Conservation (phyloP, 2,888 invertebrate genomes). For the Cremastinae sp. region DNA sequence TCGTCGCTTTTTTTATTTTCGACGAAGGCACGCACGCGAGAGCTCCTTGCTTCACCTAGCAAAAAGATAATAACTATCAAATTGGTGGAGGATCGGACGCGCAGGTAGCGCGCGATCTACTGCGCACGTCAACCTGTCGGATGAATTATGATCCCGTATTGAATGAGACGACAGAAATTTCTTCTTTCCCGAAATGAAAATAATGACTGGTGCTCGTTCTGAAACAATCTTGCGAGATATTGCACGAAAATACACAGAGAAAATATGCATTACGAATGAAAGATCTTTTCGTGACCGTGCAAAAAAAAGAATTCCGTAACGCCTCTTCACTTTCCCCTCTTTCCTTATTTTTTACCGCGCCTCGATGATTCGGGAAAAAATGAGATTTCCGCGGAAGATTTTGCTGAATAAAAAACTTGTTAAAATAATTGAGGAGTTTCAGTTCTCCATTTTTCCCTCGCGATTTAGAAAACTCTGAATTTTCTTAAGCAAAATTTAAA, state of each 20-base stretch:
- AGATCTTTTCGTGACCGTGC: slow-evolving; percentile 32
- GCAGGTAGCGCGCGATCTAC: no score
- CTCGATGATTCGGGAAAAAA: slow-evolving; percentile 12
- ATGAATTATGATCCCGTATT: no score
- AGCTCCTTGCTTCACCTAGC: neutral
- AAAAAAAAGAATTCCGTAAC: slow-evolving; percentile 48
- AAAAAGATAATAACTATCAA: no score
- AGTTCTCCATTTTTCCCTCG: no score
- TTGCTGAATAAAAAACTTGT: neutral
- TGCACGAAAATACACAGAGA: neutral
- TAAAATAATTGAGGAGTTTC: neutral
- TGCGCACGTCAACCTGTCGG: no score
- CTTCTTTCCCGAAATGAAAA: neutral
- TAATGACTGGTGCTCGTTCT: neutral
- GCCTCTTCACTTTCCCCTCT: slow-evolving; percentile 51
- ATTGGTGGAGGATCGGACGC: no score
- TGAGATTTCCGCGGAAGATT: slow-evolving; percentile 7
- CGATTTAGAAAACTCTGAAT: no score
- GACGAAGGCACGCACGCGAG: neutral
- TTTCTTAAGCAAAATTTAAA: no score
- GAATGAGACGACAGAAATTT: no score
- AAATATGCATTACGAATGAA: neutral
- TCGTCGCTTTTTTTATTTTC: slow-evolving; percentile 12
- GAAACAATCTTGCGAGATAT: neutral
- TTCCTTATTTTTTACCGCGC: slow-evolving; percentile 15